A percentile compares a stretch with the other conserved stretches of the same genome.
phyloP scores from a whole-genome alignment of 2,888 invertebrate species.

The Ashinkailepas kermadecensis region DNA sequence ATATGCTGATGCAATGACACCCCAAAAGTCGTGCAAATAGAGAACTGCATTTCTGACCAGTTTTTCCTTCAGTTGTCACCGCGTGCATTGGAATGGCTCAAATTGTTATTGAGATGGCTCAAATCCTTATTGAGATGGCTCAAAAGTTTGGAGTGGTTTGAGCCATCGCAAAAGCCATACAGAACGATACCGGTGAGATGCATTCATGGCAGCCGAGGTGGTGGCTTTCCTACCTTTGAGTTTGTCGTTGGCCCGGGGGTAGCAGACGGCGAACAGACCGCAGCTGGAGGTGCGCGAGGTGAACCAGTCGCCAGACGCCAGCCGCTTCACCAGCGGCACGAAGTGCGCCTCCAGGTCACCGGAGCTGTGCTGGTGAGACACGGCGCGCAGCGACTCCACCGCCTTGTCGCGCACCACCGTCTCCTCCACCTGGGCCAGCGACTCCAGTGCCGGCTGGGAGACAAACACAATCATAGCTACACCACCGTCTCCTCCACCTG shows the following conservation, averaged over 20 bases:
- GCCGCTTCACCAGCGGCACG: slow-evolving; percentile 86
- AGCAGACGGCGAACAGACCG: slow-evolving; percentile 80
- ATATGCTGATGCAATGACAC: no score
- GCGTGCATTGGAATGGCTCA: no score
- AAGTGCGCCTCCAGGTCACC: slow-evolving; percentile 91
- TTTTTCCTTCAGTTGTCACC: no score
- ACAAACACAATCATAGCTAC: no score
- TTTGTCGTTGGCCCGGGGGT: slow-evolving; percentile 40
- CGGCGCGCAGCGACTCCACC: slow-evolving; percentile 83
- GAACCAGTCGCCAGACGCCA: slow-evolving; percentile 92
- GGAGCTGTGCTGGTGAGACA: slow-evolving; percentile 89
- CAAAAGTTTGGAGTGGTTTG: no score
- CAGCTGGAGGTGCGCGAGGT: slow-evolving; percentile 89
- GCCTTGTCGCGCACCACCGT: slow-evolving; percentile 99
- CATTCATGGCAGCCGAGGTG: background rate
- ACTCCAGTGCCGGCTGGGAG: slow-evolving; percentile 77
- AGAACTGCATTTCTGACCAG: no score
- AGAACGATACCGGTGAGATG: background rate
- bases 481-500: slow-evolving; percentile 99
- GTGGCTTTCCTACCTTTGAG: background rate
- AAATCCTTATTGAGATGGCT: no score
- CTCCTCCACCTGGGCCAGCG: slow-evolving; percentile 95
- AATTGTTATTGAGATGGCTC: no score
- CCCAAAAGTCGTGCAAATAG: no score
- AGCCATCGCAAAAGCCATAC: background rate